A percentile compares a stretch with the other conserved stretches of the same genome.
phyloP scores from a whole-genome alignment of 2,797 vertebrate genomes.

The Perdix hodgsoniae region DNA sequence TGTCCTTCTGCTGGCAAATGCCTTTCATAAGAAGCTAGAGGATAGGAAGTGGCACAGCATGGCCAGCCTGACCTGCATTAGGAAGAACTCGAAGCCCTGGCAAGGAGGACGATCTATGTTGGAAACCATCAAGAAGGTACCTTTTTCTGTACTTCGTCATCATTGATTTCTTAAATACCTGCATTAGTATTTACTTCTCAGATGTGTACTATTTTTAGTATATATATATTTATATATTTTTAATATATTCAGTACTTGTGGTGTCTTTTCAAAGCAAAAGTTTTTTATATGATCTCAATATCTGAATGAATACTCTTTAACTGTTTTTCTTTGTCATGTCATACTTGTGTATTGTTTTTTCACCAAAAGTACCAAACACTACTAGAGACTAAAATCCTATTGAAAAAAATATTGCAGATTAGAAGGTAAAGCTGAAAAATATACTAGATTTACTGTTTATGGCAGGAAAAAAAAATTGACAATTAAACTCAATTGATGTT shows the following conservation, averaged over 20 bases:
- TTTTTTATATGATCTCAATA: neutral
- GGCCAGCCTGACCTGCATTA: slow-evolving; percentile 97
- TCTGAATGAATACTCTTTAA: neutral
- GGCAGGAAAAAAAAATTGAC: neutral
- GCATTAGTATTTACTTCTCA: neutral
- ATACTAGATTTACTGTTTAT: neutral
- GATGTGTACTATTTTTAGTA: neutral
- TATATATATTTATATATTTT: no score
- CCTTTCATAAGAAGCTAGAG: slow-evolving; percentile 97
- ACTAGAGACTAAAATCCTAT: rapidly evolving
- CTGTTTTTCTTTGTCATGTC: neutral
- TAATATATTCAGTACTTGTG: no score
- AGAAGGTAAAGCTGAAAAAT: neutral
- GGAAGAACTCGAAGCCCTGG: slow-evolving; percentile 98
- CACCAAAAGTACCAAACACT: neutral
- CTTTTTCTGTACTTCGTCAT: neutral
- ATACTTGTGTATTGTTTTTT: neutral
- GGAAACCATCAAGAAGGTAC: slow-evolving; percentile 98
- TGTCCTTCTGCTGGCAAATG: slow-evolving; percentile 93
- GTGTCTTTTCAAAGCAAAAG: neutral
- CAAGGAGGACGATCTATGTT: slow-evolving; percentile 98
- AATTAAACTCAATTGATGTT: neutral
- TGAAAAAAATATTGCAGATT: neutral
- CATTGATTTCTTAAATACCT: neutral
- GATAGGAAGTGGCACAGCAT: slow-evolving; percentile 99